A percentile compares a stretch with the other conserved stretches of the same genome.
phyloP scores from a whole-genome alignment of 2,113 vertebrate genomes.

The Antechinus stuartii region DNA sequence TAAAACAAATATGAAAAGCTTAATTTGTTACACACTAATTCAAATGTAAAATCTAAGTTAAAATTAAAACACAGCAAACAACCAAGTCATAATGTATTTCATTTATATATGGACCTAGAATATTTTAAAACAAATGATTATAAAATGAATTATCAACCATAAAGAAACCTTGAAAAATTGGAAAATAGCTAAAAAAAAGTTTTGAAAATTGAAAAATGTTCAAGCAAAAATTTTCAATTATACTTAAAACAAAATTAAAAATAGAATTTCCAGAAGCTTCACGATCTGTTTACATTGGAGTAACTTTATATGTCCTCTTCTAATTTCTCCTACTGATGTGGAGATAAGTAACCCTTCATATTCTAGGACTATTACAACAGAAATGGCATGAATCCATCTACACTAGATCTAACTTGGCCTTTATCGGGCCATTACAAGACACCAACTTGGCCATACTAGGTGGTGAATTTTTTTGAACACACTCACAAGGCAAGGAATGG shows the following conservation, averaged over 20 bases:
- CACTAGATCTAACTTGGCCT: background rate
- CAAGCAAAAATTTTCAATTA: background rate
- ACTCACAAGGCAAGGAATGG: background rate
- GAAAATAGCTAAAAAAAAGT: too few relatives aligned
- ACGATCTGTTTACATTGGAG: background rate
- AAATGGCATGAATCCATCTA: background rate
- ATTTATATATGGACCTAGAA: background rate
- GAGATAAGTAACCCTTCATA: background rate
- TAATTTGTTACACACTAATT: background rate
- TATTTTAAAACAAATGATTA: background rate
- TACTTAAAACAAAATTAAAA: background rate
- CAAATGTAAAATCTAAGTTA: background rate
- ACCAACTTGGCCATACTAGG: background rate
- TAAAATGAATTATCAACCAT: background rate
- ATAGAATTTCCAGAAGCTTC: background rate
- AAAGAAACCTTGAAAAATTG: background rate
- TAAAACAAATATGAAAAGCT: background rate
- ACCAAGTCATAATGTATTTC: background rate
- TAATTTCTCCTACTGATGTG: background rate
- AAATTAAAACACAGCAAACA: background rate
- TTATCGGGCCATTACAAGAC: background rate
- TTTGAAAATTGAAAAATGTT: background rate
- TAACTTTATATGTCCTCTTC: background rate
- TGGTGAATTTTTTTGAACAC: background rate
- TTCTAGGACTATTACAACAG: background rate